Conservation (phyloP, 1,140 invertebrate genomes). For the Bombus balteatus region DNA sequence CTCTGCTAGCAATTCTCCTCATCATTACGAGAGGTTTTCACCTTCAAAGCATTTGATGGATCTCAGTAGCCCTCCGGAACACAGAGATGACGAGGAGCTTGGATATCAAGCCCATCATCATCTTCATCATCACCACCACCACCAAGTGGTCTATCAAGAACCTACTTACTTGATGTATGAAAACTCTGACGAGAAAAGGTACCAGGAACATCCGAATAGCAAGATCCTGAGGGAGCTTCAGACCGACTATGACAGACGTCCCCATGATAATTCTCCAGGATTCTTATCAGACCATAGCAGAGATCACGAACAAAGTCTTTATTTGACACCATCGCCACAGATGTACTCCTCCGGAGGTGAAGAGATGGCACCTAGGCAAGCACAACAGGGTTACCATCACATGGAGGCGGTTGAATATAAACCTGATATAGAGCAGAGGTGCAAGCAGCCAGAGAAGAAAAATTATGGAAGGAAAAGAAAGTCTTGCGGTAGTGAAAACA, state of each 20-base stretch:
- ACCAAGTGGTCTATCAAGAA: constrained; percentile 52
- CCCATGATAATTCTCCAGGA: constrained; percentile 61
- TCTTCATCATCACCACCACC: constrained; percentile 57
- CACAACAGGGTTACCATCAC: constrained; percentile 38
- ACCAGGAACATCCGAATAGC: constrained; percentile 20
- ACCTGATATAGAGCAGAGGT: constrained; percentile 29
- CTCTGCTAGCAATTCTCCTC: constrained; percentile 74
- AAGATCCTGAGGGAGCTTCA: constrained; percentile 55
- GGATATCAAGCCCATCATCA: constrained; percentile 54
- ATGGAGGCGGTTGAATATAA: constrained; percentile 60
- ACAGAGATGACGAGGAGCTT: neutral
- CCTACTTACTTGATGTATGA: constrained; percentile 62
- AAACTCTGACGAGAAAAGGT: constrained; percentile 57
- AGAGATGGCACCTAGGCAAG: constrained; percentile 41
- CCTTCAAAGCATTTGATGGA: constrained; percentile 75
- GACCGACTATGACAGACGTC: constrained; percentile 62
- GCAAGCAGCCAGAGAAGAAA: constrained; percentile 1
- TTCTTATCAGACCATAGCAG: constrained; percentile 67
- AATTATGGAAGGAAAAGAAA: constrained; percentile 32
- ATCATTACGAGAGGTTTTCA: constrained; percentile 71
- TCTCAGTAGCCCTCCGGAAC: constrained; percentile 69
- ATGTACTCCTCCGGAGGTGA: constrained; percentile 66
- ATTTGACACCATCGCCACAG: constrained; percentile 59
- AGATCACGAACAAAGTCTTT: constrained; percentile 68
- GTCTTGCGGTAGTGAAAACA: constrained; percentile 51